These are phyloP conservation scores for Fringilla coelebs DNA, from an alignment of 2,797 vertebrate species.

Conservation along the genomic window DNA sequence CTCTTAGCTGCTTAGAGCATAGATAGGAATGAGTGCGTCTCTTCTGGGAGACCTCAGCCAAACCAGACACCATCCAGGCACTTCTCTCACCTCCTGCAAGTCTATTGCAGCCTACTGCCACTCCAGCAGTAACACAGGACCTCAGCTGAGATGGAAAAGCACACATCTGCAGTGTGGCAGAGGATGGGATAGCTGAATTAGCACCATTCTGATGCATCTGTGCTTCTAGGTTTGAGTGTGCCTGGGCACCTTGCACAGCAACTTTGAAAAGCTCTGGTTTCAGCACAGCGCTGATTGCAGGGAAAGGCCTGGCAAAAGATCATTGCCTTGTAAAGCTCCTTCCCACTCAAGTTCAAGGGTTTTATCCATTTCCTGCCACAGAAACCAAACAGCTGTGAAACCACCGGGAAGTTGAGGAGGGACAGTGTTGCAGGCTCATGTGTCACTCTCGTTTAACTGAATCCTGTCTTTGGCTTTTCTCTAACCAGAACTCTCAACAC, in stretches of 20 bases:
- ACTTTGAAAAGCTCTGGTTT: conserved; percentile 44
- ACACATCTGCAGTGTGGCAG: conserved; percentile 35
- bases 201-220: not conserved
- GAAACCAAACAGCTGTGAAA: not conserved
- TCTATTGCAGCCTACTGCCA: not conserved
- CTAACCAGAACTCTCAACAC: not conserved
- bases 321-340: not conserved
- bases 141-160: conserved; percentile 6
- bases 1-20: not conserved
- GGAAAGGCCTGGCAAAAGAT: conserved; percentile 11
- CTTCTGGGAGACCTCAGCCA: not conserved
- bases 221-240: conserved; percentile 25
- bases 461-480: not conserved
- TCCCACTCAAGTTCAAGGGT: not conserved
- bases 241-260: not conserved
- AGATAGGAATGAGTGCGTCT: not conserved
- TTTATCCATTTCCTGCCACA: not conserved
- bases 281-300: conserved; percentile 12
- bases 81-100: not conserved
- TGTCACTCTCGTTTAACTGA: not conserved
- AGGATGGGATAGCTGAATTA: not conserved
- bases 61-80: rapidly evolving
- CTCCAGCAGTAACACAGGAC: not conserved
- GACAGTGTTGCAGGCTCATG: not conserved
- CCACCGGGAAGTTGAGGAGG: not conserved